phyloP scores from a whole-genome alignment of 2,113 vertebrate genomes.

The Otocyon megalotis region DNA sequence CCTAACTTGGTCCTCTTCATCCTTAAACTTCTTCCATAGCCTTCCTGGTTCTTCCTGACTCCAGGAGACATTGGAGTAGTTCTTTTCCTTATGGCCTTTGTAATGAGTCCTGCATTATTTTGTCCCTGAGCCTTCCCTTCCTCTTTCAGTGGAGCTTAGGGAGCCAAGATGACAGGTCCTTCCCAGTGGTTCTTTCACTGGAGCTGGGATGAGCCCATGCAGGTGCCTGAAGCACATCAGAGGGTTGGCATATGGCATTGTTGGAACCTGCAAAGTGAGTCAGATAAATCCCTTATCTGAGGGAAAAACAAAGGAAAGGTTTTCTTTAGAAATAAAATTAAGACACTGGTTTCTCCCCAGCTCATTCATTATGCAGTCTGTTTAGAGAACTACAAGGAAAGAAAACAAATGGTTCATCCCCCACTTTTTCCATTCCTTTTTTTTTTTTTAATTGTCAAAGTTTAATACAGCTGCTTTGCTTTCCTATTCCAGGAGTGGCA shows the following conservation, averaged over 20 bases:
- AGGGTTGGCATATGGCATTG: not conserved
- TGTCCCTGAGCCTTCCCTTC: not conserved
- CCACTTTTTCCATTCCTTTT: constrained; percentile 42
- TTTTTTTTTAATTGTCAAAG: constrained; percentile 32
- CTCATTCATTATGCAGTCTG: constrained; percentile 43
- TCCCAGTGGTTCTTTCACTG: not conserved
- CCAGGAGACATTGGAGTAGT: not conserved
- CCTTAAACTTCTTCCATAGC: not conserved
- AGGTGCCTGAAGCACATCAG: not conserved
- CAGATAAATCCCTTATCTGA: not conserved
- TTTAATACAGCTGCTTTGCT: constrained; percentile 79
- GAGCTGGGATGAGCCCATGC: not conserved
- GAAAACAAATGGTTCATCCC: constrained; percentile 62
- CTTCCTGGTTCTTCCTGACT: not conserved
- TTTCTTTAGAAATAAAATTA: constrained; percentile 44
- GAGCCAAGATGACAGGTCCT: not conserved
- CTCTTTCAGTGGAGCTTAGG: not conserved
- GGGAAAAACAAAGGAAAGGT: constrained; percentile 35
- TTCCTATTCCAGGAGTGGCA: constrained; percentile 32
- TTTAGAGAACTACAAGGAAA: constrained; percentile 32
- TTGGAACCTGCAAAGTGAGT: not conserved
- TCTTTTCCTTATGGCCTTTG: not conserved
- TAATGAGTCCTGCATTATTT: not conserved
- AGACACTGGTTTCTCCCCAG: not conserved
- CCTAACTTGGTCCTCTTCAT: not conserved